Conservation (phyloP, 2,113 vertebrate species). For the Boleophthalmus pectinirostris region DNA sequence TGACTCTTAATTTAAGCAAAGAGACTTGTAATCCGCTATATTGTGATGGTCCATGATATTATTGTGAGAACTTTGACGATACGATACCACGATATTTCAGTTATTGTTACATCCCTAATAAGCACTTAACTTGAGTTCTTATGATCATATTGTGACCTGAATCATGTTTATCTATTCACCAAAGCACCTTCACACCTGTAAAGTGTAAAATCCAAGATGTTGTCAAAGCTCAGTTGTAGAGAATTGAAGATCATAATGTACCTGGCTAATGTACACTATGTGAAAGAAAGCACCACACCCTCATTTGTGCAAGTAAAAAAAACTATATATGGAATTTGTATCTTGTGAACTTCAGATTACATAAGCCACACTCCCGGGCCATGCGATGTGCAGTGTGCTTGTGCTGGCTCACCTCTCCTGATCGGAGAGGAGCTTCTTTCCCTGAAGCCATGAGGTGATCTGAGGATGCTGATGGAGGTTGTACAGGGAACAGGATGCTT, state of each 20-base stretch:
- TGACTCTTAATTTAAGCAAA: too few relatives aligned
- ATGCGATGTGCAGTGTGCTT: not conserved
- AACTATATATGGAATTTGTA: not conserved
- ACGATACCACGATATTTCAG: too few relatives aligned
- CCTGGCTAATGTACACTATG: not conserved
- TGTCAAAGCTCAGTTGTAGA: too few relatives aligned
- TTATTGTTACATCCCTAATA: too few relatives aligned
- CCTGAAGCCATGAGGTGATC: slow-evolving; percentile 74
- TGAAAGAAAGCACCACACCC: not conserved
- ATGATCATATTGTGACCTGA: too few relatives aligned
- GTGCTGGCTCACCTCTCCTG: slow-evolving; percentile 81
- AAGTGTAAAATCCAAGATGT: too few relatives aligned
- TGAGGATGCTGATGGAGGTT: slow-evolving; percentile 65
- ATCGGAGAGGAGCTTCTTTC: slow-evolving; percentile 77
- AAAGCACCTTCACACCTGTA: too few relatives aligned
- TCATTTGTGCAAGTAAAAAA: not conserved
- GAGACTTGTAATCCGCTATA: too few relatives aligned
- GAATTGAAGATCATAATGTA: not conserved
- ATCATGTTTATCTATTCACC: too few relatives aligned
- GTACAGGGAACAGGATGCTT: slow-evolving; percentile 80
- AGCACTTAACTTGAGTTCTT: too few relatives aligned
- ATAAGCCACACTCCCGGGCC: not conserved
- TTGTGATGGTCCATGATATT: too few relatives aligned
- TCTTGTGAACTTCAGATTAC: not conserved
- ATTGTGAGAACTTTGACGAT: too few relatives aligned